Evolutionary conservation across 2,797 vertebrate species (phyloP).

Genomic region (Sparus aurata): DNA sequence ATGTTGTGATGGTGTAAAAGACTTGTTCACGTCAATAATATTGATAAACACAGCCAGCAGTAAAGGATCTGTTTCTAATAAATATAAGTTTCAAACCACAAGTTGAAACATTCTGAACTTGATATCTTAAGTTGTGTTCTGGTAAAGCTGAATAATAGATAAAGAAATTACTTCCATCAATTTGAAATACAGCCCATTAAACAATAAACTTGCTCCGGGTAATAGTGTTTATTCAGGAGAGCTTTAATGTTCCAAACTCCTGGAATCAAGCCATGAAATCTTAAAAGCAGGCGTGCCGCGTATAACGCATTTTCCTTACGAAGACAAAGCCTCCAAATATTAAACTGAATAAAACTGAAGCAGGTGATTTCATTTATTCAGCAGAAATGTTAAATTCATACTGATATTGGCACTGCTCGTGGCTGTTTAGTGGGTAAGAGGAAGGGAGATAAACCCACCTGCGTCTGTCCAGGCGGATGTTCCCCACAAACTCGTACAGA

Average conservation of each 20-base stretch:
- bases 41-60: not conserved
- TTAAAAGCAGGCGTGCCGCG: slow-evolving; percentile 10
- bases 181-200: not conserved
- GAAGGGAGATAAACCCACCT: slow-evolving; percentile 85
- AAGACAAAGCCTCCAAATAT: slow-evolving; percentile 24
- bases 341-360: slow-evolving; percentile 40
- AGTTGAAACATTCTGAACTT: not conserved
- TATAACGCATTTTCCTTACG: slow-evolving; percentile 18
- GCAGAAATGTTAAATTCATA: slow-evolving; percentile 36
- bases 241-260: slow-evolving; percentile 1
- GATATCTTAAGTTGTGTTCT: not conserved
- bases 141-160: not conserved
- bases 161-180: not conserved
- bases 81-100: not conserved
- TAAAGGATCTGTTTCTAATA: not conserved
- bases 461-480: slow-evolving; percentile 93
- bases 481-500: slow-evolving; percentile 98
- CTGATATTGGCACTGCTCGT: slow-evolving; percentile 21
- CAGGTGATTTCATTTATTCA: slow-evolving; percentile 42
- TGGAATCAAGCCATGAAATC: slow-evolving; percentile 2
- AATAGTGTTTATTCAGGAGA: not conserved
- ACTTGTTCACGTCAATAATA: not conserved
- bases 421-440: slow-evolving; percentile 10
- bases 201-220: not conserved
- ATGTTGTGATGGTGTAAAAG: not conserved